Percentiles rank a stretch among this genome's conserved stretches.
Conservation (phyloP, 2,113 vertebrate genomes). For the Cyanistes caeruleus region DNA sequence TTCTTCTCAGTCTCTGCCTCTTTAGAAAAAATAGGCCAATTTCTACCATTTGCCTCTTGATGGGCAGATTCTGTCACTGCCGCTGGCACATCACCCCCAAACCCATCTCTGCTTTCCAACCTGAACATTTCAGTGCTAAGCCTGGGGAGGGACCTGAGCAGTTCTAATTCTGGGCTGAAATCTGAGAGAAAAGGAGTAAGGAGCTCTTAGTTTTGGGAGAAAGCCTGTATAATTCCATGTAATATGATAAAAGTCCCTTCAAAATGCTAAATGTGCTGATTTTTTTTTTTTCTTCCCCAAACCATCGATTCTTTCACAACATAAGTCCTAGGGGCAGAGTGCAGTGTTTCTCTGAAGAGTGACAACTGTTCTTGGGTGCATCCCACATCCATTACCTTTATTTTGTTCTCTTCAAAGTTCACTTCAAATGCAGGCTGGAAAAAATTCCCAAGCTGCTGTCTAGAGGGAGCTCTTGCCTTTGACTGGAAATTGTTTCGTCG, state of each 20-base stretch:
- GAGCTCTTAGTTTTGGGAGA: background rate
- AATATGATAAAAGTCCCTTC: background rate
- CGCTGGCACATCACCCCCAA: background rate
- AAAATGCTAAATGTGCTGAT: background rate
- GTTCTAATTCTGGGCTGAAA: background rate
- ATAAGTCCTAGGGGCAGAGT: fast-evolving
- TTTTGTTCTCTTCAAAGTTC: background rate
- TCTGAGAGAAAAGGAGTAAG: background rate
- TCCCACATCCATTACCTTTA: background rate
- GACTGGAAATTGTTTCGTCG: background rate
- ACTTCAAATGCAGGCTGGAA: background rate
- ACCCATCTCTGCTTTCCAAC: background rate
- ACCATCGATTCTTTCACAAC: background rate
- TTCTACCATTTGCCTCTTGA: background rate
- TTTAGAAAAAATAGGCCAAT: background rate
- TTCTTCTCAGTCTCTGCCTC: background rate
- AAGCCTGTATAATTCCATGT: background rate
- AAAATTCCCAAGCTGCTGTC: background rate
- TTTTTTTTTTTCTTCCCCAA: background rate
- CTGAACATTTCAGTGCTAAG: background rate
- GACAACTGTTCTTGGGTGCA: background rate
- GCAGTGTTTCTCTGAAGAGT: background rate
- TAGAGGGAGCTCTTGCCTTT: constrained; percentile 72
- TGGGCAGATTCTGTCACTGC: background rate
- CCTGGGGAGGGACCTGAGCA: fast-evolving